Percentiles rank a stretch among this genome's conserved stretches.
Evolutionary conservation across 2,113 vertebrate genomes (phyloP).

Genomic region (Xenopus laevis): DNA sequence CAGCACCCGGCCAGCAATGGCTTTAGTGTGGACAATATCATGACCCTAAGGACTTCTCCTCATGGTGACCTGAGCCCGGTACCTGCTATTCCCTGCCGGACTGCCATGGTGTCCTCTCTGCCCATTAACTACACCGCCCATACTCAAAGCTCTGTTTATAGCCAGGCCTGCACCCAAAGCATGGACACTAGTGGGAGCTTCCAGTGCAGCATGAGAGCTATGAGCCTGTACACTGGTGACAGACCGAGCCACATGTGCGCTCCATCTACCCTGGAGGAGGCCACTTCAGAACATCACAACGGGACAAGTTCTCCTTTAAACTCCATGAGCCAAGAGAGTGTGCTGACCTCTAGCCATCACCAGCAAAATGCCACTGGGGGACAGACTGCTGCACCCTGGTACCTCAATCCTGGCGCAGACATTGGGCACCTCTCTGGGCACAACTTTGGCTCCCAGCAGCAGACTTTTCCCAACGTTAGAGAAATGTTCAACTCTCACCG

Average conservation of each 20-base stretch:
- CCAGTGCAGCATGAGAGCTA: constrained; percentile 77
- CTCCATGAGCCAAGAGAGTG: constrained; percentile 61
- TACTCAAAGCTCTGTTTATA: constrained; percentile 62
- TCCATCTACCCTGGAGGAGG: constrained; percentile 63
- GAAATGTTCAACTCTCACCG: constrained; percentile 75
- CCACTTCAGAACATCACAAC: constrained; percentile 61
- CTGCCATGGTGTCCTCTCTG: constrained; percentile 57
- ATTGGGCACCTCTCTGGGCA: constrained; percentile 63
- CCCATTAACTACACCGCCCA: constrained; percentile 57
- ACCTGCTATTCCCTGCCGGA: constrained; percentile 55
- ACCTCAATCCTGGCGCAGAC: constrained; percentile 69
- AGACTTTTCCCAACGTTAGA: constrained; percentile 68
- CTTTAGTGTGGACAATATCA: constrained; percentile 79
- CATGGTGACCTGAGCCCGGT: constrained; percentile 67
- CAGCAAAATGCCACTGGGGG: constrained; percentile 45
- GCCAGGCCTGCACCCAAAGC: constrained; percentile 66
- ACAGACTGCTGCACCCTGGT: constrained; percentile 66
- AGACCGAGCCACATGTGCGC: constrained; percentile 65
- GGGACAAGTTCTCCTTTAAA: constrained; percentile 61
- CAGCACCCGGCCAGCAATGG: constrained; percentile 60
- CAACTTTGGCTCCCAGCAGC: constrained; percentile 63
- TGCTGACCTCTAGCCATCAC: constrained; percentile 52
- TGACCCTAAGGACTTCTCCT: constrained; percentile 71
- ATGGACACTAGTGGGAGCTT: constrained; percentile 68
- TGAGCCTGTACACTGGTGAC: constrained; percentile 74